Evolutionary conservation across 2,888 invertebrate genomes (phyloP).

Genomic region (Cantharis flavilabris): DNA sequence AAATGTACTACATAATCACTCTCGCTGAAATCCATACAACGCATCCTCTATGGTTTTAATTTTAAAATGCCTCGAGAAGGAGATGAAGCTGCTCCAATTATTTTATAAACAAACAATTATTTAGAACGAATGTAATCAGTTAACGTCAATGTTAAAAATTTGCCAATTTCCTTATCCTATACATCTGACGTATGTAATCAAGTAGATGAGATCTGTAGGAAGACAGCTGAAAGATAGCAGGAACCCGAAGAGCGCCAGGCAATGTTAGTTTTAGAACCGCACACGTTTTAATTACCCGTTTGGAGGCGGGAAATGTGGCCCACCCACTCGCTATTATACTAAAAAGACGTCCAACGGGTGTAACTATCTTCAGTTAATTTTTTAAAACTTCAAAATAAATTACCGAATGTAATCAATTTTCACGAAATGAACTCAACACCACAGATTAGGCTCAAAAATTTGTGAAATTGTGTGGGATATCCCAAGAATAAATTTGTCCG

Average conservation of each 20-base stretch:
- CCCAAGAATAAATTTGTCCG: neutral
- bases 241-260: conserved; percentile 14
- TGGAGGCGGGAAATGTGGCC: conserved; percentile 28
- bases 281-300: conserved; percentile 30
- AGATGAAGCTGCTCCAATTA: neutral
- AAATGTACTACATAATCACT: conserved; percentile 15
- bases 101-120: conserved; percentile 5
- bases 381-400: conserved; percentile 1
- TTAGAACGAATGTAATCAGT: neutral
- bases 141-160: conserved; percentile 14
- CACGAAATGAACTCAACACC: neutral
- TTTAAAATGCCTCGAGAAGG: neutral
- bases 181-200: conserved; percentile 23
- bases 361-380: conserved; percentile 3
- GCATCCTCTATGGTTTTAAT: neutral
- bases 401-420: neutral
- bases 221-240: conserved; percentile 31
- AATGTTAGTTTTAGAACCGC: conserved; percentile 30
- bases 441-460: neutral
- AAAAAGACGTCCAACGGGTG: conserved; percentile 11
- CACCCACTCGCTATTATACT: conserved; percentile 30
- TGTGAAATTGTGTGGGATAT: neutral
- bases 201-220: conserved; percentile 23
- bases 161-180: conserved; percentile 23
- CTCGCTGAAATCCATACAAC: neutral